Evolutionary conservation across 2,888 invertebrate genomes (phyloP).

Genomic region (Pimpla rufipes): DNA sequence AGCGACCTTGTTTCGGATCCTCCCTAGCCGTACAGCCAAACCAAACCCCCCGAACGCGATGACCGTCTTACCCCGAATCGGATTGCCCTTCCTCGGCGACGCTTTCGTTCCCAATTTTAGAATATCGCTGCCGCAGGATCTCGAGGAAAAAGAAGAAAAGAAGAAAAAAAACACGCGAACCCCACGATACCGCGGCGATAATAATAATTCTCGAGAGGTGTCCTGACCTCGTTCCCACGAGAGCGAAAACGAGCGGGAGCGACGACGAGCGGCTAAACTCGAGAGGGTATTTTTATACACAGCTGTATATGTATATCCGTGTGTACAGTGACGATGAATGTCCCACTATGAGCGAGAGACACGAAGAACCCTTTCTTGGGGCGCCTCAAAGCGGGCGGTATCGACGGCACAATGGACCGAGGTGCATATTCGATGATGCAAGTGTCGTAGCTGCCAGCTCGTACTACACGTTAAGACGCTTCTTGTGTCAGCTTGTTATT

Average conservation of each 20-base stretch:
- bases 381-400: conserved; percentile 44
- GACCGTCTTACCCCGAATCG: conserved; percentile 73
- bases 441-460: conserved; percentile 34
- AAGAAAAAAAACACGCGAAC: too few relatives aligned
- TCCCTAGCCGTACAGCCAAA: conserved; percentile 17
- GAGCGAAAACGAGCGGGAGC: conserved; percentile 32
- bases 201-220: conserved; percentile 38
- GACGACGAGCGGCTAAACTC: conserved; percentile 37
- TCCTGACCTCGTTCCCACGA: conserved; percentile 62
- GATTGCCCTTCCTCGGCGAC: conserved; percentile 74
- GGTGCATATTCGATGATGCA: conserved; percentile 62
- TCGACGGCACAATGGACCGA: conserved; percentile 66
- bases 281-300: conserved; percentile 12
- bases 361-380: conserved; percentile 47
- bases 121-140: conserved; percentile 29
- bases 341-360: conserved; percentile 34
- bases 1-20: conserved; percentile 78
- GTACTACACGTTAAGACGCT: conserved; percentile 81
- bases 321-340: conserved; percentile 36
- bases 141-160: conserved; percentile 39
- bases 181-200: conserved; percentile 10
- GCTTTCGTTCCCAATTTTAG: conserved; percentile 48
- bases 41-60: conserved; percentile 6
- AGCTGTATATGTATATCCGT: conserved; percentile 16
- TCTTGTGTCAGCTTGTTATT: conserved; percentile 83